A percentile compares a stretch with the other conserved stretches of the same genome.
These are phyloP conservation scores for Malurus melanocephalus DNA, from an alignment of 2,113 vertebrate species.

Conservation along the genomic window DNA sequence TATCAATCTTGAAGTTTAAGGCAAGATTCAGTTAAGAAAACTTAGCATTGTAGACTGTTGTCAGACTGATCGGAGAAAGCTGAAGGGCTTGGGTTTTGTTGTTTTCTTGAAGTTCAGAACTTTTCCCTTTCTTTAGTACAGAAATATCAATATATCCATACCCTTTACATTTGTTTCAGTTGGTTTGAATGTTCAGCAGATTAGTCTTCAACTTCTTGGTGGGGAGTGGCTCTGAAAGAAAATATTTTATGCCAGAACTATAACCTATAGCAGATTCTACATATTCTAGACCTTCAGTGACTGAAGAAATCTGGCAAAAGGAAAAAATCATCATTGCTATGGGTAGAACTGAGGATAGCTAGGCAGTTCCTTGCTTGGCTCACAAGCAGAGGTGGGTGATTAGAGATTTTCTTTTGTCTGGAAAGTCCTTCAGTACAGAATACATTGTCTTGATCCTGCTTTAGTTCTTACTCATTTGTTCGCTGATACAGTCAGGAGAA, in stretches of 20 bases:
- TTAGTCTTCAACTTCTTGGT: background rate
- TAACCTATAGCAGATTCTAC: background rate
- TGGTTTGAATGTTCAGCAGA: background rate
- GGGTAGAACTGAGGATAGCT: background rate
- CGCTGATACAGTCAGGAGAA: rapidly evolving
- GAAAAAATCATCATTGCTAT: background rate
- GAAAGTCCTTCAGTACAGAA: background rate
- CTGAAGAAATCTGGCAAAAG: background rate
- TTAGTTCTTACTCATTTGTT: background rate
- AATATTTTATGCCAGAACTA: background rate
- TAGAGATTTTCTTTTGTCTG: background rate
- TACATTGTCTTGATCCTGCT: background rate
- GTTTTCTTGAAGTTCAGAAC: background rate
- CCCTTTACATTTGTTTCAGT: background rate
- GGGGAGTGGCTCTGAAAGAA: background rate
- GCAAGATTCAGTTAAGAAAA: background rate
- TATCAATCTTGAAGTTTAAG: background rate
- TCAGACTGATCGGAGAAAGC: background rate
- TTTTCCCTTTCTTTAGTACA: background rate
- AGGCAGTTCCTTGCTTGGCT: background rate
- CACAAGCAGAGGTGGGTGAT: background rate
- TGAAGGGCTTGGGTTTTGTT: background rate
- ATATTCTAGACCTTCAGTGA: background rate
- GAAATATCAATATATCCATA: background rate
- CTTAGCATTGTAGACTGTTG: background rate